Evolutionary conservation across 2,113 vertebrate species (phyloP), one percentile per base, ranked within the genome.

Genomic region (Strigops habroptila): DNA sequence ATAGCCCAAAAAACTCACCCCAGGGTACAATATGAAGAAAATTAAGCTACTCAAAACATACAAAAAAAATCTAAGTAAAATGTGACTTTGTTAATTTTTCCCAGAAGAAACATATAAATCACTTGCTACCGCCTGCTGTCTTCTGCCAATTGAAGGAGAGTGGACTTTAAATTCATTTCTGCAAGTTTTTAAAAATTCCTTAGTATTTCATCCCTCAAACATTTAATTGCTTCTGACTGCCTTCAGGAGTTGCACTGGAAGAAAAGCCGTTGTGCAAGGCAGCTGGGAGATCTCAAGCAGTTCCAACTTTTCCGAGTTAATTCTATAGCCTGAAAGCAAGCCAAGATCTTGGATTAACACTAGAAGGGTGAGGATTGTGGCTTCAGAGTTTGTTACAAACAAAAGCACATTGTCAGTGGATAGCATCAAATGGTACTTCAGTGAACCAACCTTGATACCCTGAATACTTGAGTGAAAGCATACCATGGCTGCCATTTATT

Each of bases 261-360:
- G 82, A 97, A 97, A 96, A 91, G 93, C 88, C 0, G 64, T 96
- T 96, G 91, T 96, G 88, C 84, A 94, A 96, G 94, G 88, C 96
- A 96, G 93, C 93, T 96, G 95, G 91, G 93, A 96, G 93, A 95
- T 83, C 91, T 96, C 95, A 96, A 86, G 82, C 93, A 91, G 90
- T 96, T 97, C 90, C 95, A 96, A 83, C 90, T 94, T 95, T 96
- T 97, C 88, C 82, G 88, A 90, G 94, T 95, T 97, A 97, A 97
- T 97, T 97, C 96, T 96, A 96, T 96, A 97, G 95, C 75, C 94
- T 97, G 96, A 97, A 97, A 96, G 85, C 91, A 91, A 97, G 94
- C 95, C 96, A 97, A 94, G 76, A 96, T 96, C 71, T 96, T 96
- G 96, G 95, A 96, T 97, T 97, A 97, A 94, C 92, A 92, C 90